These are phyloP conservation scores for Henricia sp. DNA, from an alignment of 53 echinoderm and acorn worm genomes.

Conservation along the genomic window DNA sequence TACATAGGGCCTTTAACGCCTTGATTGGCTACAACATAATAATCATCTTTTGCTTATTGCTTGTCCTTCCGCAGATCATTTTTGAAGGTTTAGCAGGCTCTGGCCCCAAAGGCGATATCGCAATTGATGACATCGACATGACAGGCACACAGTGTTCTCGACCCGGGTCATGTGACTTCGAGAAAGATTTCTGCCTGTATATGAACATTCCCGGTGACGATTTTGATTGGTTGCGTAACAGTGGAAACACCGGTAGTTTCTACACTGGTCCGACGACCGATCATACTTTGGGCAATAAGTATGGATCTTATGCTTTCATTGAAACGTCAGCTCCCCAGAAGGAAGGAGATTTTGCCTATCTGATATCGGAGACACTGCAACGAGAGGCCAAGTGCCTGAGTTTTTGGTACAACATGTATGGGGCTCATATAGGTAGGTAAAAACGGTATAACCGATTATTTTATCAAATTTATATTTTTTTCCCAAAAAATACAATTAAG, in stretches of 20 bases:
- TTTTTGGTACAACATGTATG: constrained; percentile 88
- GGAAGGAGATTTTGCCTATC: constrained; percentile 61
- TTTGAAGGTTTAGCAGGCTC: constrained; percentile 73
- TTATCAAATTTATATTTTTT: not conserved
- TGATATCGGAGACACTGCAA: constrained; percentile 74
- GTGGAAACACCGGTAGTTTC: constrained; percentile 55
- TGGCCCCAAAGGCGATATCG: constrained; percentile 72
- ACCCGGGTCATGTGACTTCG: constrained; percentile 81
- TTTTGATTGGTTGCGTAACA: constrained; percentile 86
- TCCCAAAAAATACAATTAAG: no score
- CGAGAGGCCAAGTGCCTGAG: constrained; percentile 72
- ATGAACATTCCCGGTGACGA: constrained; percentile 75
- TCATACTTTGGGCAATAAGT: constrained; percentile 79
- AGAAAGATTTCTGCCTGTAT: constrained; percentile 80
- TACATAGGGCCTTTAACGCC: no score
- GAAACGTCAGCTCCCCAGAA: constrained; percentile 70
- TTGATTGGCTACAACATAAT: not conserved
- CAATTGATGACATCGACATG: constrained; percentile 89
- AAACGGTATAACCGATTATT: not conserved
- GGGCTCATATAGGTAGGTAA: constrained; percentile 50
- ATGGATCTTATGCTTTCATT: constrained; percentile 80
- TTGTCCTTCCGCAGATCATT: constrained; percentile 53
- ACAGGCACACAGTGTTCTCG: constrained; percentile 68
- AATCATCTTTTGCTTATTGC: not conserved
- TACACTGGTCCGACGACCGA: constrained; percentile 76